phyloP scores from a whole-genome alignment of 2,113 vertebrate genomes.

The Hyperopisus bebe region DNA sequence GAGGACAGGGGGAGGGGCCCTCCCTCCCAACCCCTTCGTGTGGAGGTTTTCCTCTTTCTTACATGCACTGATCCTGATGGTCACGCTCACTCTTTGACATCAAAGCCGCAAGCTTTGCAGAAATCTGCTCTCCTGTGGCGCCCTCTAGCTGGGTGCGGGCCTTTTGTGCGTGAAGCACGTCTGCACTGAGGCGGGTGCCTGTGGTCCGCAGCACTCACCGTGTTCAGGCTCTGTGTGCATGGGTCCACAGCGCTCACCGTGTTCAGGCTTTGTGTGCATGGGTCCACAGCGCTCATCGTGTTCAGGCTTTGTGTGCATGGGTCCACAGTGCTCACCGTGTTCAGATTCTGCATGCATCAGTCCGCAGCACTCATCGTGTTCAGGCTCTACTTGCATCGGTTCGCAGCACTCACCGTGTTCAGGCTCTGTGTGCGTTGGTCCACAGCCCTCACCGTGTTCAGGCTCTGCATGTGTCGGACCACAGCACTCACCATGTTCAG shows the following conservation, averaged over 20 bases:
- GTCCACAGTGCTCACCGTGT: too few relatives aligned
- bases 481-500: too few relatives aligned
- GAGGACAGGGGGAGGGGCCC: background rate
- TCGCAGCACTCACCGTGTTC: background rate
- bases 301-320: fast-evolving
- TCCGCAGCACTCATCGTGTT: background rate
- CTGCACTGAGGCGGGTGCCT: background rate
- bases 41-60: background rate
- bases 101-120: background rate
- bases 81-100: background rate
- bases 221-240: too few relatives aligned
- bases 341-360: too few relatives aligned
- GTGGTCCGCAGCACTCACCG: background rate
- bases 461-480: too few relatives aligned
- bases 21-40: background rate
- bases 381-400: background rate
- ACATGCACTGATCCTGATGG: background rate
- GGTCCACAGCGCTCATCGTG: background rate
- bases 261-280: fast-evolving
- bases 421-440: fast-evolving
- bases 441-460: too few relatives aligned
- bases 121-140: background rate
- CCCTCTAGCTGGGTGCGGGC: background rate
- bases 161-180: background rate
- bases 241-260: background rate